Evolutionary conservation across 2,797 vertebrate species (phyloP).

Genomic region (Ibycter americanus): DNA sequence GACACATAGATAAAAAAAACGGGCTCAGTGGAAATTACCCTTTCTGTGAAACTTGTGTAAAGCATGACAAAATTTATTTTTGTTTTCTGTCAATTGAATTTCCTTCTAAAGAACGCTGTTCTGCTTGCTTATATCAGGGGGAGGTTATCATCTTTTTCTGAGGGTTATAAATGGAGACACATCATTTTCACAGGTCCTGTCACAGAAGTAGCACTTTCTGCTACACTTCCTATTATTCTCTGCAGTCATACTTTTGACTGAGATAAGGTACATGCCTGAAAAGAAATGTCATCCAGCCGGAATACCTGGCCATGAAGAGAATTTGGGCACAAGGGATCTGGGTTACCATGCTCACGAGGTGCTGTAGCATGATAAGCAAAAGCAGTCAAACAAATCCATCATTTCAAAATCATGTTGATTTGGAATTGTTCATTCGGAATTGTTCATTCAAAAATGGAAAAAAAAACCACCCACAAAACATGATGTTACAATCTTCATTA

Average conservation of each 20-base stretch:
- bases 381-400: neutral
- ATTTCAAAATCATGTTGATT: neutral
- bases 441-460: neutral
- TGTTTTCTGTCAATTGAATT: neutral
- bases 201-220: neutral
- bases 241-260: neutral
- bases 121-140: neutral
- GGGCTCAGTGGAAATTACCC: neutral
- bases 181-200: neutral
- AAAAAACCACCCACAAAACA: neutral
- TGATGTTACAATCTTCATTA: neutral
- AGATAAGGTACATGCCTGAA: neutral
- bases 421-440: neutral
- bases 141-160: neutral
- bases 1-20: neutral
- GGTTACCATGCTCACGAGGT: fast-evolving
- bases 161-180: neutral
- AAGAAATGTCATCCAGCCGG: neutral
- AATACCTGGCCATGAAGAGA: neutral
- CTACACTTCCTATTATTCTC: neutral
- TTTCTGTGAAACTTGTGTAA: neutral
- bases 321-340: neutral
- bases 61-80: neutral
- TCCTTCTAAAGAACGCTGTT: neutral
- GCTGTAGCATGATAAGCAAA: neutral